Evolutionary conservation across 1,140 invertebrate species (phyloP).

Genomic region (Drosophila tropicalis): DNA sequence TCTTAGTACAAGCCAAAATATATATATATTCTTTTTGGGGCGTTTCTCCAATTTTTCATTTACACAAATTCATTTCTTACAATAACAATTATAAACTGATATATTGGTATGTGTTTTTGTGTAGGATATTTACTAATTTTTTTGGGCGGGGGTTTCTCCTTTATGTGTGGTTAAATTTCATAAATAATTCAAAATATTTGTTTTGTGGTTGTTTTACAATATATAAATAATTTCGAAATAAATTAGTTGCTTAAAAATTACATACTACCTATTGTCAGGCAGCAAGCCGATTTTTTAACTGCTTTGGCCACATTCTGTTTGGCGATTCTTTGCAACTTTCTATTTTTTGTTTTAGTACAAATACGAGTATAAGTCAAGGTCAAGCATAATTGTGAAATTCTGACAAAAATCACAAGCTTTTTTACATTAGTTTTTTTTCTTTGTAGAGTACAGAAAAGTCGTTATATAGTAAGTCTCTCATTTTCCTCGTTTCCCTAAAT

Average conservation of each 20-base stretch:
- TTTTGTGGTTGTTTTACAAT: conserved; percentile 35
- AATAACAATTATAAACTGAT: conserved; percentile 29
- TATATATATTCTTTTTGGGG: background rate
- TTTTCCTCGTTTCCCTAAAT: background rate
- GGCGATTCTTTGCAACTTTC: conserved; percentile 42
- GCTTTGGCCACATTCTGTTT: conserved; percentile 9
- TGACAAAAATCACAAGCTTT: conserved; percentile 4
- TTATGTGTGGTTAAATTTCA: conserved; percentile 54
- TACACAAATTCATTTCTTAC: conserved; percentile 59
- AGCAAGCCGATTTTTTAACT: conserved; percentile 5
- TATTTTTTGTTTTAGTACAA: conserved; percentile 64
- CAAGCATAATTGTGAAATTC: conserved; percentile 37
- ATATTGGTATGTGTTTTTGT: conserved; percentile 9
- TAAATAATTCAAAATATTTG: conserved; percentile 61
- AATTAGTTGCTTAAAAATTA: conserved; percentile 49
- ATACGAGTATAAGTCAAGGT: conserved; percentile 79
- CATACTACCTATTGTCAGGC: conserved; percentile 16
- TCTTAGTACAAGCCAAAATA: conserved; percentile 35
- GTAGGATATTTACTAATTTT: background rate
- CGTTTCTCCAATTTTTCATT: conserved; percentile 36
- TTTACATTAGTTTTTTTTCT: background rate
- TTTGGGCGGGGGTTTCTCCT: background rate
- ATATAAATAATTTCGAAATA: conserved; percentile 56
- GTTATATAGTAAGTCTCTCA: background rate
- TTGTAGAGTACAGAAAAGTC: conserved; percentile 40